A percentile compares a stretch with the other conserved stretches of the same genome.
Conservation (phyloP, 2,888 invertebrate genomes). For the Lochmaea capreae region DNA sequence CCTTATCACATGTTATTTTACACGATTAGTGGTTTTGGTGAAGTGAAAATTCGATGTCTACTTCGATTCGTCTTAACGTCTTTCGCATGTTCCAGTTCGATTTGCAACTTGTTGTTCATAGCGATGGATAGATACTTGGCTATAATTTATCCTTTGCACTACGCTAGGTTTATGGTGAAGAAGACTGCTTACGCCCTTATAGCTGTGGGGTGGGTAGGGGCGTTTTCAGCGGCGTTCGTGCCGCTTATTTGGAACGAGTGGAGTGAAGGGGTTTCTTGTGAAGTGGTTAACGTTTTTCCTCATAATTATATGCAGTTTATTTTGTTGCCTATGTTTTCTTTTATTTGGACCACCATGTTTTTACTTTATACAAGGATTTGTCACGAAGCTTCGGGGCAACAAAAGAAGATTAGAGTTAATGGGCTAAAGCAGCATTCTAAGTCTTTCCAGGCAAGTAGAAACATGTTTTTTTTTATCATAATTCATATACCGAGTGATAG, state of each 20-base stretch:
- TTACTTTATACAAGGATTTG: conserved; percentile 82
- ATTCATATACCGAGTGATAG: too few species aligned
- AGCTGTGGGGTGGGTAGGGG: conserved; percentile 75
- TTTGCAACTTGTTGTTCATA: conserved; percentile 82
- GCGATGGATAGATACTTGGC: conserved; percentile 85
- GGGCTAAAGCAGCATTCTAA: conserved; percentile 67
- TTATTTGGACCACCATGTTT: conserved; percentile 82
- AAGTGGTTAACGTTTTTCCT: conserved; percentile 74
- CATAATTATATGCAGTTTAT: conserved; percentile 64
- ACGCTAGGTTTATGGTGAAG: conserved; percentile 81
- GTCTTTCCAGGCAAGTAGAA: conserved; percentile 75
- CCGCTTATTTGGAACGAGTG: conserved; percentile 85
- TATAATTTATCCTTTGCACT: conserved; percentile 82
- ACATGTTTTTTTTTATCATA: too few species aligned
- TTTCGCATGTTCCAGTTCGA: conserved; percentile 82
- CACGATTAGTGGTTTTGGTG: conserved; percentile 71
- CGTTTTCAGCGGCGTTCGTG: conserved; percentile 75
- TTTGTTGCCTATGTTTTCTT: conserved; percentile 77
- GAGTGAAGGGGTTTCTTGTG: conserved; percentile 69
- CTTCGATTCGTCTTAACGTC: conserved; percentile 80
- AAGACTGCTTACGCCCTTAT: conserved; percentile 74
- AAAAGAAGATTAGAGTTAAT: conserved; percentile 73
- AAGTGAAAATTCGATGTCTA: conserved; percentile 74
- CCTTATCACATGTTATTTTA: conserved; percentile 85
- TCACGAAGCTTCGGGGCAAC: conserved; percentile 80